Evolutionary conservation across 2,113 vertebrate species (phyloP).

Genomic region (Rhynchomys soricoides): DNA sequence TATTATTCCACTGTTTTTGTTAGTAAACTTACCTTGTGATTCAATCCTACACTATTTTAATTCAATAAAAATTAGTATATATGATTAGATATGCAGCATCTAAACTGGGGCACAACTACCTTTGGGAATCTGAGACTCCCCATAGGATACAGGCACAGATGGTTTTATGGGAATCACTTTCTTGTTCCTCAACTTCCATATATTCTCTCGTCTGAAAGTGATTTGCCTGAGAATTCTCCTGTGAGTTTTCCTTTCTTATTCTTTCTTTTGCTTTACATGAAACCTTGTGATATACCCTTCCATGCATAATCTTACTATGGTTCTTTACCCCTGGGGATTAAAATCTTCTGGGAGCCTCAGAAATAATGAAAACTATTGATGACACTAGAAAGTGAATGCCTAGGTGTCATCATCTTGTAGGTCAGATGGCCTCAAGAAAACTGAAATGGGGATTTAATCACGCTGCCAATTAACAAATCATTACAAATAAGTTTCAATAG

Average conservation of each 20-base stretch:
- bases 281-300: neutral
- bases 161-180: constrained; percentile 59
- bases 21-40: neutral
- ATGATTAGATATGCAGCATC: constrained; percentile 59
- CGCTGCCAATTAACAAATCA: constrained; percentile 17
- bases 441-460: constrained; percentile 19
- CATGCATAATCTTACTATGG: constrained; percentile 21
- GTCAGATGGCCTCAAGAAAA: constrained; percentile 37
- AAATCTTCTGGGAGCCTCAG: neutral
- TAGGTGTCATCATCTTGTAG: constrained; percentile 8
- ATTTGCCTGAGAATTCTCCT: constrained; percentile 52
- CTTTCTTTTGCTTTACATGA: neutral
- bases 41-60: constrained; percentile 43
- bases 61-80: constrained; percentile 52
- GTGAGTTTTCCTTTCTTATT: constrained; percentile 41
- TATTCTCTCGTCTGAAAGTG: constrained; percentile 40
- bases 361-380: constrained; percentile 50
- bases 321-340: neutral
- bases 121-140: neutral
- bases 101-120: neutral
- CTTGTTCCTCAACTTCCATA: constrained; percentile 53
- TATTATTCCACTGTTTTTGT: constrained; percentile 7
- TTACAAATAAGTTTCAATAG: constrained; percentile 64
- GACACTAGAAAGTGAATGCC: constrained; percentile 5
- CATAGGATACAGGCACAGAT: constrained; percentile 50